A percentile compares a stretch with the other conserved stretches of the same genome.
Evolutionary conservation across 1,140 invertebrate genomes (phyloP).

Genomic region (Riptortus pedestris): DNA sequence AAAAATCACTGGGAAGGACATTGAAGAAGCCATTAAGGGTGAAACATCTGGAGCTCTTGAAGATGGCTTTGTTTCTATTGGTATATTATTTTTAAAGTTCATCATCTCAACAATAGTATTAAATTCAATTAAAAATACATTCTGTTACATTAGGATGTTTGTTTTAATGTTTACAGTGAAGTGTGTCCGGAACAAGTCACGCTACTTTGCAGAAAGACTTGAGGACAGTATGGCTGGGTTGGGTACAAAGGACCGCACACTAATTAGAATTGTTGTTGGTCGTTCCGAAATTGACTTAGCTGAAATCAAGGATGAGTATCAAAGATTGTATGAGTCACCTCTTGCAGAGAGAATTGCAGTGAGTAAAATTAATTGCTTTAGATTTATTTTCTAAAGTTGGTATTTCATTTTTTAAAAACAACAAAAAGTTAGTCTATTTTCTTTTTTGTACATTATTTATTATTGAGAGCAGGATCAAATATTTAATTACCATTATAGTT

Average conservation of each 20-base stretch:
- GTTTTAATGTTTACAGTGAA: constrained; percentile 59
- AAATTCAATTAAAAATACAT: no score
- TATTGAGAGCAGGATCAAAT: no score
- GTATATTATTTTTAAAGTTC: constrained; percentile 40
- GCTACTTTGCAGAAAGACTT: constrained; percentile 80
- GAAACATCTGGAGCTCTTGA: constrained; percentile 81
- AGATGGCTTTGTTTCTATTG: constrained; percentile 73
- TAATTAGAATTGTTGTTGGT: constrained; percentile 77
- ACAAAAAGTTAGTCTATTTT: background rate
- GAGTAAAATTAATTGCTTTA: constrained; percentile 28
- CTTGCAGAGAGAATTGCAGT: constrained; percentile 59
- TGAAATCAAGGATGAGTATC: constrained; percentile 72
- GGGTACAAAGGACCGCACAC: constrained; percentile 72
- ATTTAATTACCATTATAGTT: no score
- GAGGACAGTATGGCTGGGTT: constrained; percentile 78
- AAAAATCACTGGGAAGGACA: constrained; percentile 59
- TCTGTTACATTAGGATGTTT: no score
- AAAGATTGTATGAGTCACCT: constrained; percentile 64
- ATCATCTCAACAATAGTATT: no score
- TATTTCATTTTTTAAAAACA: background rate
- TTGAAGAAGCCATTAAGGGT: constrained; percentile 75
- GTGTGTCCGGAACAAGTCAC: constrained; percentile 68
- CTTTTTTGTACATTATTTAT: background rate
- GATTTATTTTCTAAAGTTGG: no score
- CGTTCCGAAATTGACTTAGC: constrained; percentile 80